Base-by-base conservation (phyloP, 1,140 invertebrate genomes). In the Drosophila micromelanica region DNA sequence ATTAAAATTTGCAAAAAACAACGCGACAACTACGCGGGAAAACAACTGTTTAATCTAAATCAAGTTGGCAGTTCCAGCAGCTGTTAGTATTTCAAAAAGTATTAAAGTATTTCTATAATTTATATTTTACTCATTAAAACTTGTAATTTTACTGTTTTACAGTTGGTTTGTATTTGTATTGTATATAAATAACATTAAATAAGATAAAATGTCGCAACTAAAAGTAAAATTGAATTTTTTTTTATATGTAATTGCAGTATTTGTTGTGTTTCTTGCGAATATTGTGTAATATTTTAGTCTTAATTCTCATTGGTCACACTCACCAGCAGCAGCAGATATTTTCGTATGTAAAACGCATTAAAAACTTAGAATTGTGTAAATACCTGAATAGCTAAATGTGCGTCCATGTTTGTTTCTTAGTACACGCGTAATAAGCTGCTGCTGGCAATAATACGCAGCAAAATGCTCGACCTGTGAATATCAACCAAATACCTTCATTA, bases 301-400 rank as follows among this genome's bases (percentile, higher is more conserved):
- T 51, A 7, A 1, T 9, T n/a, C 30, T n/a, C 2, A 54, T 15
- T 55, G 70, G 70, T 68, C 70, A 73, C 55, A 68, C 63, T 60
- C 48, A 51, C 38, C 54, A 73, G 48, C 63, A 73, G 48, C 63
- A 73, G 63, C 70, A 73, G 40, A 73, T 73, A 73, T 73, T 70
- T 77, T 81, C 63, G 56, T 63, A 78, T 56, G 57, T 84, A 84
- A 84, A 84, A 84, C 80, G 80, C 80, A 84, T 76, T 76, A 84
- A 76, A 84, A 68, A 73, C 62, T 54, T 30, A 68, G 46, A 72
- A 32, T 59, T 72, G 68, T 73, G 73, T 60, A 61, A 59, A 76
- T 63, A 64, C 45, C 59, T 38, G 35, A 70, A 8, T 30, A 60
- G 13, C 43, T 46, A 27, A 45, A 57, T 9, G 57, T 74, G 59